Evolutionary conservation across 2,797 vertebrate species (phyloP).

Genomic region (Harpagifer antarcticus): DNA sequence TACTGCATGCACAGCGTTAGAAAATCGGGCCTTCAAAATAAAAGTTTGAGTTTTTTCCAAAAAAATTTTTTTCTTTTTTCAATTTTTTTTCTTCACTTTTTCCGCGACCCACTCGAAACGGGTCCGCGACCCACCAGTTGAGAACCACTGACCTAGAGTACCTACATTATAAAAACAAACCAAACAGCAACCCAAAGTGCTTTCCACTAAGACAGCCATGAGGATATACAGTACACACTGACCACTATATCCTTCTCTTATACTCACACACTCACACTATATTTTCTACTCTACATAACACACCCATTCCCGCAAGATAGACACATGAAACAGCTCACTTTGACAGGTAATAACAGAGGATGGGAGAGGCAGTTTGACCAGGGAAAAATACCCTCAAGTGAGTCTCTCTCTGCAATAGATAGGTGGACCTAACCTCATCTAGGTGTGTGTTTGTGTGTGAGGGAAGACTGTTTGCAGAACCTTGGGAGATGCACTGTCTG

Average conservation of each 20-base stretch:
- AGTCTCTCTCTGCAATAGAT: slow-evolving; percentile 29
- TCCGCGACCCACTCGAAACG: too few species aligned
- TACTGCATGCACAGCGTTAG: too few species aligned
- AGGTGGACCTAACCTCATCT: slow-evolving; percentile 41
- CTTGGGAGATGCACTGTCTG: slow-evolving; percentile 36
- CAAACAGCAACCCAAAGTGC: background rate
- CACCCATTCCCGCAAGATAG: background rate
- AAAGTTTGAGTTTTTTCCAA: too few species aligned
- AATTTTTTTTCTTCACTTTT: too few species aligned
- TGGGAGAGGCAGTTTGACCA: slow-evolving; percentile 8
- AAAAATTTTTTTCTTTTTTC: too few species aligned
- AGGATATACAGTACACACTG: background rate
- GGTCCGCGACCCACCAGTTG: too few species aligned
- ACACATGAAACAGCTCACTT: slow-evolving; percentile 13
- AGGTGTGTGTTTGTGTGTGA: slow-evolving; percentile 12
- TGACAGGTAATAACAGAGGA: slow-evolving; percentile 24
- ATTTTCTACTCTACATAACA: background rate
- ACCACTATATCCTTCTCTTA: background rate
- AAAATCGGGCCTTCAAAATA: too few species aligned
- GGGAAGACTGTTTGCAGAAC: slow-evolving; percentile 18
- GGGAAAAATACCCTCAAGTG: slow-evolving; percentile 2
- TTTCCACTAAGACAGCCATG: background rate
- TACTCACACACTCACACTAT: background rate
- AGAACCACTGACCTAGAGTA: too few species aligned
- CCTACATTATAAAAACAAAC: background rate